Percentiles rank a stretch among this genome's conserved stretches.
Conservation (phyloP, 2,888 invertebrate genomes). For the Kuschelorhynchus macadamiae region DNA sequence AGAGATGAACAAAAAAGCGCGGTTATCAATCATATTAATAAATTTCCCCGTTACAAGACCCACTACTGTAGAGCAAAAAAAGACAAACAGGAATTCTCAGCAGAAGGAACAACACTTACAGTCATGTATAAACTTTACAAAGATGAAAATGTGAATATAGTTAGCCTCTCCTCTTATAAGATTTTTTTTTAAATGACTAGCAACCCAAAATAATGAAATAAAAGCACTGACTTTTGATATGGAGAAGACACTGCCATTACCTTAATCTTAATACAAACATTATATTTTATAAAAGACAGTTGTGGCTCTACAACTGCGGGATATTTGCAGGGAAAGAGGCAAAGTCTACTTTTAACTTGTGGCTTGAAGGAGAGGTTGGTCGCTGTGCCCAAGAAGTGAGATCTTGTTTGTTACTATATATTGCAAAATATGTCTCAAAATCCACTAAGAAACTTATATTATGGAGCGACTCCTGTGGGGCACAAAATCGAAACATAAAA, state of each 20-base stretch:
- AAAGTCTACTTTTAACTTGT: slow-evolving; percentile 36
- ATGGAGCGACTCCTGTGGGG: slow-evolving; percentile 55
- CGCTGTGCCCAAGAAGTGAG: slow-evolving; percentile 50
- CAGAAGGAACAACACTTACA: slow-evolving; percentile 18
- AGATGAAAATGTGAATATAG: slow-evolving; percentile 29
- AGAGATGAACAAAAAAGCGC: slow-evolving; percentile 25
- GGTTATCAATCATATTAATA: slow-evolving; percentile 16
- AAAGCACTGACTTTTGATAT: too few species aligned
- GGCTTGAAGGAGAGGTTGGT: slow-evolving; percentile 55
- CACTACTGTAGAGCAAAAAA: slow-evolving; percentile 20
- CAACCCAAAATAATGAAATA: slow-evolving; percentile 51
- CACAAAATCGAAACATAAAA: too few species aligned
- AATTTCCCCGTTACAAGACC: slow-evolving; percentile 22
- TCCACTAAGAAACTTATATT: slow-evolving; percentile 48
- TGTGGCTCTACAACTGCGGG: slow-evolving; percentile 50
- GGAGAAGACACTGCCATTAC: slow-evolving; percentile 58
- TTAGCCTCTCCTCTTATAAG: slow-evolving; percentile 34
- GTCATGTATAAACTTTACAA: slow-evolving; percentile 36
- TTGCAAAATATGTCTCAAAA: slow-evolving; percentile 34
- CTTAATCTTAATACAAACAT: slow-evolving; percentile 48
- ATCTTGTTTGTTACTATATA: slow-evolving; percentile 44
- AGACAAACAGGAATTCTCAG: slow-evolving; percentile 8
- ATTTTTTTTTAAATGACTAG: slow-evolving; percentile 30
- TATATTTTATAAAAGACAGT: slow-evolving; percentile 58
- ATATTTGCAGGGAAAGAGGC: slow-evolving; percentile 49